Evolutionary conservation across 2,797 vertebrate species (phyloP).

Genomic region (Acestrorhynchus altus): DNA sequence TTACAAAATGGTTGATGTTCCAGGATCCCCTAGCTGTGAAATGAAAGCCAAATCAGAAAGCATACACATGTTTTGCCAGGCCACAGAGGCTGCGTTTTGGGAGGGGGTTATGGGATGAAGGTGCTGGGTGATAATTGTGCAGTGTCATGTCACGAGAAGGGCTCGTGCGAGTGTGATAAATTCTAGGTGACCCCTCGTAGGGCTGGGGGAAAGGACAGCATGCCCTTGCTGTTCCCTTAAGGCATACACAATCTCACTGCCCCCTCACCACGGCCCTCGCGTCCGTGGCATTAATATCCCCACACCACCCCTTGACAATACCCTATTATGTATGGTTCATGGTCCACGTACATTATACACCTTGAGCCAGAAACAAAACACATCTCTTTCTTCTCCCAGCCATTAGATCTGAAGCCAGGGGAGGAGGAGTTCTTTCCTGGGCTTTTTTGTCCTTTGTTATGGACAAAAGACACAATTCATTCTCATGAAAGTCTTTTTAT

Average conservation of each 20-base stretch:
- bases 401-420: slow-evolving; percentile 75
- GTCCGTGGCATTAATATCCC: slow-evolving; percentile 79
- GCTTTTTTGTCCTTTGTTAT: slow-evolving; percentile 60
- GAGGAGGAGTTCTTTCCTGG: slow-evolving; percentile 59
- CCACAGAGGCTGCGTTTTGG: not conserved
- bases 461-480: slow-evolving; percentile 45
- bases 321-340: slow-evolving; percentile 77
- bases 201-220: slow-evolving; percentile 73
- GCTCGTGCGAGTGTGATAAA: slow-evolving; percentile 69
- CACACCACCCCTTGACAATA: slow-evolving; percentile 79
- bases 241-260: slow-evolving; percentile 69
- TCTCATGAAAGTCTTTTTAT: slow-evolving; percentile 64
- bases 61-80: slow-evolving; percentile 60
- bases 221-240: slow-evolving; percentile 75
- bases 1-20: not conserved
- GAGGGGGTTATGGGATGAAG: slow-evolving; percentile 53
- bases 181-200: slow-evolving; percentile 78
- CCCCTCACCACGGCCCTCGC: slow-evolving; percentile 14
- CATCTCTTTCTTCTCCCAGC: slow-evolving; percentile 71
- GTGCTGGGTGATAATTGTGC: slow-evolving; percentile 52
- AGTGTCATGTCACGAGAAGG: slow-evolving; percentile 46
- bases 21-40: not conserved
- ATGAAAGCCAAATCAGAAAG: not conserved
- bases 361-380: slow-evolving; percentile 78
- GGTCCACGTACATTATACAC: slow-evolving; percentile 78